A percentile compares a stretch with the other conserved stretches of the same genome.
These are phyloP conservation scores for Frieseomelitta varia DNA, from an alignment of 1,140 invertebrate genomes.

Conservation along the genomic window DNA sequence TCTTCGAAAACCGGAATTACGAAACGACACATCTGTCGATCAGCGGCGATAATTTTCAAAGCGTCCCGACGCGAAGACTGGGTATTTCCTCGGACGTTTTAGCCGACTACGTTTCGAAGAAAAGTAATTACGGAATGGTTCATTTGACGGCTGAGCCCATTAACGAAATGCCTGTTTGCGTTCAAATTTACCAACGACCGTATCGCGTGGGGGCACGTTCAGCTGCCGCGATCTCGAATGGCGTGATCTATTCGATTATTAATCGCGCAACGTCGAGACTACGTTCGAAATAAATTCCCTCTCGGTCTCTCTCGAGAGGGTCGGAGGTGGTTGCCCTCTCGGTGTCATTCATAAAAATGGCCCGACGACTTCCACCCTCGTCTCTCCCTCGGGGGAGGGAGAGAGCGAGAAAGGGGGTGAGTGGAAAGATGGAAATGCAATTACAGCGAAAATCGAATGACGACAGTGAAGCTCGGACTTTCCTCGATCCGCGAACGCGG, in stretches of 20 bases:
- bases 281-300: slow-evolving; percentile 8
- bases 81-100: neutral
- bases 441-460: slow-evolving; percentile 45
- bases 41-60: neutral
- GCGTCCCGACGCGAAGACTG: neutral
- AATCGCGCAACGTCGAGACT: slow-evolving; percentile 2
- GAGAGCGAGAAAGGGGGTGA: too few species aligned
- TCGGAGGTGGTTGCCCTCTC: neutral
- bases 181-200: slow-evolving; percentile 17
- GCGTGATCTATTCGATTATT: slow-evolving; percentile 14
- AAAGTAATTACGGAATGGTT: slow-evolving; percentile 17
- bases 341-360: slow-evolving; percentile 42
- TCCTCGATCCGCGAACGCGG: neutral
- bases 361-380: neutral
- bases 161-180: slow-evolving; percentile 11
- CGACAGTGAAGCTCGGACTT: neutral
- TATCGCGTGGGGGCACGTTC: slow-evolving; percentile 1
- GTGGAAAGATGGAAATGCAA: slow-evolving; percentile 1
- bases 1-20: too few species aligned
- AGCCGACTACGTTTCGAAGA: neutral
- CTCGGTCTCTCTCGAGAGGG: neutral
- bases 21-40: too few species aligned
- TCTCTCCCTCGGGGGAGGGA: neutral
- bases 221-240: neutral
- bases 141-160: slow-evolving; percentile 10